Percentiles rank a stretch among this genome's conserved stretches.
These are phyloP conservation scores for Oncorhynchus clarkii DNA, from an alignment of 2,113 vertebrate species.

Conservation along the genomic window DNA sequence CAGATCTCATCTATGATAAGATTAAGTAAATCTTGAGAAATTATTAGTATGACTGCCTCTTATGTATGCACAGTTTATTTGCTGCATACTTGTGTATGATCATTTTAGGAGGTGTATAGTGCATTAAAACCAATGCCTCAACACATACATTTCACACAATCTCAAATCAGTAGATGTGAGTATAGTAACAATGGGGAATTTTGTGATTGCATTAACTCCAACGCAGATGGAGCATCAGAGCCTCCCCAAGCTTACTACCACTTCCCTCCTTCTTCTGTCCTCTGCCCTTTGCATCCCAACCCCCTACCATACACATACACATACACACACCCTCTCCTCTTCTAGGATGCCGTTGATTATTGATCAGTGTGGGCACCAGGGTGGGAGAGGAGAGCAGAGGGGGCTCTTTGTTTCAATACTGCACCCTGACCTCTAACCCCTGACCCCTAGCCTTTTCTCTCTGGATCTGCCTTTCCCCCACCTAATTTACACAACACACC, in stretches of 20 bases:
- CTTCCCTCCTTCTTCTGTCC: slow-evolving; percentile 15
- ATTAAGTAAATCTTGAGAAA: no score
- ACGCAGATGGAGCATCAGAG: slow-evolving; percentile 8
- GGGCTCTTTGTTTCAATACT: slow-evolving; percentile 68
- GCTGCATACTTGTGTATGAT: no score
- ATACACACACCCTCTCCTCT: neutral
- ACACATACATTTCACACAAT: no score
- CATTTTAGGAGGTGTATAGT: neutral
- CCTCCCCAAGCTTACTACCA: slow-evolving; percentile 10
- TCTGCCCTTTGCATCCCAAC: slow-evolving; percentile 14
- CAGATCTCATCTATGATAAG: no score
- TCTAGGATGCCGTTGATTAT: slow-evolving; percentile 38
- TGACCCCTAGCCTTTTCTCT: slow-evolving; percentile 50
- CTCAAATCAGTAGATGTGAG: slow-evolving; percentile 2
- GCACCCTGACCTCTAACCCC: slow-evolving; percentile 56
- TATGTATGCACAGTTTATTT: no score
- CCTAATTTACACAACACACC: slow-evolving; percentile 54
- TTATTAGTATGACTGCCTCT: no score
- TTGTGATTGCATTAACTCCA: neutral
- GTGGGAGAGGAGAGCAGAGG: slow-evolving; percentile 30
- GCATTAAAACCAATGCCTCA: neutral
- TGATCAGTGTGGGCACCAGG: slow-evolving; percentile 54
- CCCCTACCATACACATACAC: slow-evolving; percentile 7
- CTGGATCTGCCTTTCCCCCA: slow-evolving; percentile 26
- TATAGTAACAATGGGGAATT: neutral